Percentiles rank a stretch among this genome's conserved stretches.
Conservation (phyloP, 2,888 invertebrate species). For the Rhingia campestris region DNA sequence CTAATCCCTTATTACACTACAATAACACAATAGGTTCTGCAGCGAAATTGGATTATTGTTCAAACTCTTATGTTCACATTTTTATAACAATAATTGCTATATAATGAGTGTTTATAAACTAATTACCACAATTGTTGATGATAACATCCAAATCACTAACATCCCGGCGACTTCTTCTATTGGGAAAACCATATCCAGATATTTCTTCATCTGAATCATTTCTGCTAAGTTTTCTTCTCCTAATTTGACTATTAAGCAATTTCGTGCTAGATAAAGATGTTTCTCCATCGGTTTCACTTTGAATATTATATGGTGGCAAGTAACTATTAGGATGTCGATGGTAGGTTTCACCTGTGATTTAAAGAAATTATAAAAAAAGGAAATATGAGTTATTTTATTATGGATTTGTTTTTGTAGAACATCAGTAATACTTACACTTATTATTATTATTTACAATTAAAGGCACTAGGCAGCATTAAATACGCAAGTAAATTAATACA, state of each 20-base stretch:
- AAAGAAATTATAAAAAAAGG: conserved; percentile 19
- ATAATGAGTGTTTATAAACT: no score
- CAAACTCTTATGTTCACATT: no score
- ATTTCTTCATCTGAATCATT: conserved; percentile 82
- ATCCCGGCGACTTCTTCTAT: conserved; percentile 82
- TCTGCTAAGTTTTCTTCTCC: conserved; percentile 76
- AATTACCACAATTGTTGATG: conserved; percentile 75
- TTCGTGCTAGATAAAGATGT: conserved; percentile 76
- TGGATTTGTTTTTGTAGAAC: background rate
- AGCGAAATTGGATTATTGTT: no score
- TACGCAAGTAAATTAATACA: conserved; percentile 79
- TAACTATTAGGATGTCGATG: conserved; percentile 93
- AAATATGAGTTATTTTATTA: background rate
- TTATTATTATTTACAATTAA: conserved; percentile 84
- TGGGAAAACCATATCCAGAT: conserved; percentile 84
- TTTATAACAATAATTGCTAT: no score
- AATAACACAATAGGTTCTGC: no score
- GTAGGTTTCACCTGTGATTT: conserved; percentile 86
- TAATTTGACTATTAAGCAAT: conserved; percentile 75
- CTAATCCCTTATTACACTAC: no score
- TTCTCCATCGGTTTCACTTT: conserved; percentile 87
- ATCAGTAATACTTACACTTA: conserved; percentile 78
- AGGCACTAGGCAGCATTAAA: conserved; percentile 84
- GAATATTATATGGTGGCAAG: conserved; percentile 88
- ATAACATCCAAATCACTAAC: conserved; percentile 76